Percentiles rank a stretch among this genome's conserved stretches.
Conservation (phyloP, 2,113 vertebrate species). For the Mesembrinibis cayennensis region DNA sequence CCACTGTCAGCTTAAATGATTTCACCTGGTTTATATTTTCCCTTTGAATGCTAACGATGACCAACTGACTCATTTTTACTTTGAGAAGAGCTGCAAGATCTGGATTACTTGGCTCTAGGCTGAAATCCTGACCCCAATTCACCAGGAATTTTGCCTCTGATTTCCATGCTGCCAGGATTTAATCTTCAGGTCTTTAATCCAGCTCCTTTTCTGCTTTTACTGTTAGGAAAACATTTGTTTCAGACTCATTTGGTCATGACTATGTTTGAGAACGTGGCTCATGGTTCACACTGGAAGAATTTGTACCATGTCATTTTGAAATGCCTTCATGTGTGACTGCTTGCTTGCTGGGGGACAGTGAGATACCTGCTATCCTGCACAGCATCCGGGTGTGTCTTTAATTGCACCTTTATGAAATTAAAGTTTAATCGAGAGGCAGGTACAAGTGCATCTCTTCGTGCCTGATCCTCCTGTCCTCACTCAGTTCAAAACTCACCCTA, state of each 20-base stretch:
- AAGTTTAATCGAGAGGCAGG: background rate
- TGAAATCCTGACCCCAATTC: background rate
- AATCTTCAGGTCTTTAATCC: background rate
- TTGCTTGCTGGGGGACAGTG: background rate
- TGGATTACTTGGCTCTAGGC: background rate
- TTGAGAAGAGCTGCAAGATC: background rate
- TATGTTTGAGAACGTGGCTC: background rate
- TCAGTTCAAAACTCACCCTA: background rate
- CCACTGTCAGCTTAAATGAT: background rate
- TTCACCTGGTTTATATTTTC: conserved; percentile 8
- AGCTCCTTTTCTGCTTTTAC: background rate
- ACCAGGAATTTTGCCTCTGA: background rate
- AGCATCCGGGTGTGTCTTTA: background rate
- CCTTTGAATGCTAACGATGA: background rate
- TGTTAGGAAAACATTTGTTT: background rate
- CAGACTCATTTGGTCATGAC: background rate
- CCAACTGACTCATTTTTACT: background rate
- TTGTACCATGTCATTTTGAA: background rate
- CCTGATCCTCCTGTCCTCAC: background rate
- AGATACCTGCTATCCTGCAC: background rate
- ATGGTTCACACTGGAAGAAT: background rate
- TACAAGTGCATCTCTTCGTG: background rate
- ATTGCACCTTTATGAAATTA: background rate
- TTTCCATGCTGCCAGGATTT: background rate
- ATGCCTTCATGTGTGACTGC: background rate